Base-by-base conservation (phyloP, 2,888 invertebrate species). In the Andrena praecox region DNA sequence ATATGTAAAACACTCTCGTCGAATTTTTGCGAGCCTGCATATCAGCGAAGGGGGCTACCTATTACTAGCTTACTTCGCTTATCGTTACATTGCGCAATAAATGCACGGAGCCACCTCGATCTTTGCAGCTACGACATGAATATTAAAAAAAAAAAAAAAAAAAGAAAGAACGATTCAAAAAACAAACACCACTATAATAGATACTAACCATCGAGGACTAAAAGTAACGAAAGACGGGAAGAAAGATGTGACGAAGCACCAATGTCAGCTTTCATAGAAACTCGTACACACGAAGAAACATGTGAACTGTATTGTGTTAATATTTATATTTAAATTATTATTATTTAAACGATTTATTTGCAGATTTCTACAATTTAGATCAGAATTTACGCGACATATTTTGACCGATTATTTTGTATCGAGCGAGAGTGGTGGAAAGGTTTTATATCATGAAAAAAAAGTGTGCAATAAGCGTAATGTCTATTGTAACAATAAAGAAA, bases 321-420 rank as follows among this genome's bases (percentile, higher is more conserved):
- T 92, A 91, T 93, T 92, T 92, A 90, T 93, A 91, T 91, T 87
- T 93, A 92, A 92, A 92, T 92, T 92, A 93, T 93, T 92, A 88
- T 91, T 89, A 89, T 91, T 91, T 73, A 72, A 80, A 72, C 86
- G 70, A 89, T 91, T 91, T 89, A 89, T 90, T 90, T 88, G 88
- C 89, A 90, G 88, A 91, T 89, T 90, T 88, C 88, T 90, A 89
- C 87, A 87, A 85, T 90, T 91, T 91, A 90, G 88, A 90, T 89
- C 86, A 90, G 89, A 88, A 86, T 86, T 88, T 87, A 83, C 85
- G 88, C 85, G 80, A 87, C 82, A 80, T 77, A 83, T 89, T 89
- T 89, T 90, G 89, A 90, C 87, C 88, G 87, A 91, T 91, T 90
- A 89, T 91, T 80, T 91, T 91, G 89, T 91, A 91, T 87, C 87